Evolutionary conservation across 2,113 vertebrate genomes (phyloP).

Genomic region (Mellivora capensis): DNA sequence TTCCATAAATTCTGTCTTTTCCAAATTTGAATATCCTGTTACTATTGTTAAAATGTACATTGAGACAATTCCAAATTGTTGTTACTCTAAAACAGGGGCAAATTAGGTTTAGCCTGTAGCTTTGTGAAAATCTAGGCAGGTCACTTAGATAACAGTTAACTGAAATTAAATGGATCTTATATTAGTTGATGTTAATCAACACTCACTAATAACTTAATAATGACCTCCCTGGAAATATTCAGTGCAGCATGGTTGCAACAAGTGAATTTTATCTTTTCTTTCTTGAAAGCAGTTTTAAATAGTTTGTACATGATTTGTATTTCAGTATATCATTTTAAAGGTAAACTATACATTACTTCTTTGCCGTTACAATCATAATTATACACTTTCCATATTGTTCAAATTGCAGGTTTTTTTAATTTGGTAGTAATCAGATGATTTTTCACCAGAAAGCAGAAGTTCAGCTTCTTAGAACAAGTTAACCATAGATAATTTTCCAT

Average conservation of each 20-base stretch:
- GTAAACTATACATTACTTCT: background rate
- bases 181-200: slow-evolving; percentile 51
- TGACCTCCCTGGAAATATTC: background rate
- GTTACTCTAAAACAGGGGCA: slow-evolving; percentile 39
- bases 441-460: background rate
- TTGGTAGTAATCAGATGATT: slow-evolving; percentile 56
- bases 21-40: slow-evolving; percentile 59
- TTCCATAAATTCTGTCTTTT: slow-evolving; percentile 74
- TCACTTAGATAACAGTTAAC: slow-evolving; percentile 44
- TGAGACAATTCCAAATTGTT: slow-evolving; percentile 26
- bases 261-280: slow-evolving; percentile 44
- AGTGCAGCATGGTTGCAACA: slow-evolving; percentile 12
- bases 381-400: background rate
- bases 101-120: background rate
- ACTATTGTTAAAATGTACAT: slow-evolving; percentile 44
- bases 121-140: slow-evolving; percentile 47
- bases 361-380: background rate
- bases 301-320: slow-evolving; percentile 11
- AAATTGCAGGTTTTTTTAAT: background rate
- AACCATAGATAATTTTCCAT: slow-evolving; percentile 21
- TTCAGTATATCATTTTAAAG: background rate
- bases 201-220: background rate
- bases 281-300: slow-evolving; percentile 8
- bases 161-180: slow-evolving; percentile 35
- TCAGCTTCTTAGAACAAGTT: slow-evolving; percentile 8